A percentile compares a stretch with the other conserved stretches of the same genome.
These are phyloP conservation scores for Paracanthobrama guichenoti DNA, from an alignment of 2,113 vertebrate genomes.

Conservation along the genomic window DNA sequence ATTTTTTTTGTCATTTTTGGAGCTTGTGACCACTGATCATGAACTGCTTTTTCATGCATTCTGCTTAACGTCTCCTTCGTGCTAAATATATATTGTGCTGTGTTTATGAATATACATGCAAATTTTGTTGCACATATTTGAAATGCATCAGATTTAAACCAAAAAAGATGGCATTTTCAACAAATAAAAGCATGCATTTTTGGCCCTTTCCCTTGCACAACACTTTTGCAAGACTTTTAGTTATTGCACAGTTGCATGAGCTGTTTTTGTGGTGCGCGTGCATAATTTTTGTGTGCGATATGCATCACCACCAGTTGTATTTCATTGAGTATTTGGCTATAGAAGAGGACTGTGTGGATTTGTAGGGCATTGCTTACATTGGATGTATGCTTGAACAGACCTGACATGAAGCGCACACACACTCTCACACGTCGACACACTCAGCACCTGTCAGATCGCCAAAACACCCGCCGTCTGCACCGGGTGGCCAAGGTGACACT, in stretches of 20 bases:
- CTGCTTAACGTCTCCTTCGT: not conserved
- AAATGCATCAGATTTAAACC: not conserved
- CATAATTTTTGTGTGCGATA: not conserved
- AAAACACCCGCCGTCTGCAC: conserved; percentile 46
- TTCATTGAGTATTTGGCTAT: not conserved
- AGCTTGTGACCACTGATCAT: not conserved
- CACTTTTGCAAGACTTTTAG: not conserved
- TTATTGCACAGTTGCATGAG: not conserved
- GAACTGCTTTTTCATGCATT: not conserved
- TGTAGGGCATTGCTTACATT: not conserved
- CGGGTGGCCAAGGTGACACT: conserved; percentile 38
- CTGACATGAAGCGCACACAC: not conserved
- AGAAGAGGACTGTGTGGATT: not conserved
- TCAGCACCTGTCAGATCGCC: conserved; percentile 50
- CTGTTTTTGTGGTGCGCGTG: not conserved
- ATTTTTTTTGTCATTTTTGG: not conserved
- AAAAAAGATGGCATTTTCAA: not conserved
- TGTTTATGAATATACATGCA: no score
- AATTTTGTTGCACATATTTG: not conserved
- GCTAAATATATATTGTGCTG: no score
- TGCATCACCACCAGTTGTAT: not conserved
- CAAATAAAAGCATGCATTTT: not conserved
- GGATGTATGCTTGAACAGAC: not conserved
- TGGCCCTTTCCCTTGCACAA: not conserved
- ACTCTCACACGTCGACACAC: conserved; percentile 18